phyloP scores from a whole-genome alignment of 2,888 invertebrate species.

The Craniophora ligustri region DNA sequence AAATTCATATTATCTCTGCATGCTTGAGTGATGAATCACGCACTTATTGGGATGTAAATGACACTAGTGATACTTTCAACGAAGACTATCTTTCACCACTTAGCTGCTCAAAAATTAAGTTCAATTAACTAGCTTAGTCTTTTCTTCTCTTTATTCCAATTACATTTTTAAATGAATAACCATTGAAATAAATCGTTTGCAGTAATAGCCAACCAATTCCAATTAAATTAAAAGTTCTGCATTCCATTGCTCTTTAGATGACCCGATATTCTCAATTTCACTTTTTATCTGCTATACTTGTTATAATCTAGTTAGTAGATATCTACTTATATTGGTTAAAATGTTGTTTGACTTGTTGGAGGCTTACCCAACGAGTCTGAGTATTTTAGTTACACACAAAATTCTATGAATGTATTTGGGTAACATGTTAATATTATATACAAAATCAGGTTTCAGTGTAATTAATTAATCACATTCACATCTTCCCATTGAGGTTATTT shows the following conservation, averaged over 20 bases:
- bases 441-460: constrained; percentile 51
- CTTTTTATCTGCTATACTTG: constrained; percentile 49
- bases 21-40: constrained; percentile 63
- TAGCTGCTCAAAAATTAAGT: constrained; percentile 30
- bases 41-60: constrained; percentile 53
- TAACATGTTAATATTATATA: constrained; percentile 69
- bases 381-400: constrained; percentile 56
- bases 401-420: constrained; percentile 65
- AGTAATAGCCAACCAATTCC: constrained; percentile 1
- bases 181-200: constrained; percentile 22
- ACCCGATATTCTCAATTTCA: constrained; percentile 53
- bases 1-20: constrained; percentile 58
- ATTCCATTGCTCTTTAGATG: constrained; percentile 15
- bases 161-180: constrained; percentile 10
- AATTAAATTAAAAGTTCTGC: constrained; percentile 13
- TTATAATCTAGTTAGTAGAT: constrained; percentile 49
- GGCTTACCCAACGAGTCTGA: constrained; percentile 50
- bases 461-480: constrained; percentile 66
- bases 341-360: constrained; percentile 56
- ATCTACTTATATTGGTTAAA: constrained; percentile 44
- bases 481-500: constrained; percentile 57
- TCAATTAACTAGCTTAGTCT: constrained; percentile 20
- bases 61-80: constrained; percentile 47
- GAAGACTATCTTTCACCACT: constrained; percentile 28
- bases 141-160: constrained; percentile 10